Evolutionary conservation across 2,113 vertebrate genomes (phyloP).

Genomic region (Perognathus longimembris): DNA sequence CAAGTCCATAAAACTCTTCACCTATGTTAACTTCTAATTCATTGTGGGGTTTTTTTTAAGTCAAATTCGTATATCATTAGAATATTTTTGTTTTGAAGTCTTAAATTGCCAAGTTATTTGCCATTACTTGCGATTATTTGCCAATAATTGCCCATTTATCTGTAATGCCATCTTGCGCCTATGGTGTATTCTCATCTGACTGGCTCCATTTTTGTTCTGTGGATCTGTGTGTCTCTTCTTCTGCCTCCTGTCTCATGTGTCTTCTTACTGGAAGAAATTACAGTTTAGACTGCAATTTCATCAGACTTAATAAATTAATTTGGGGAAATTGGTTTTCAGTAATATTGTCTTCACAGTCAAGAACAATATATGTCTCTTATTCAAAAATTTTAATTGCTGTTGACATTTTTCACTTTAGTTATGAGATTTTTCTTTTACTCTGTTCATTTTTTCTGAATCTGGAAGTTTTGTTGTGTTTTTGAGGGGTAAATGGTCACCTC

Average conservation of each 20-base stretch:
- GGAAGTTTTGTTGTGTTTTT: background rate
- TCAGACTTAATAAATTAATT: conserved; percentile 73
- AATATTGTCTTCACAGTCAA: conserved; percentile 41
- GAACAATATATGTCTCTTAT: conserved; percentile 67
- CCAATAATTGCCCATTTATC: conserved; percentile 65
- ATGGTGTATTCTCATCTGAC: conserved; percentile 67
- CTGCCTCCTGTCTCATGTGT: conserved; percentile 72
- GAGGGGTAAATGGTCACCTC: background rate
- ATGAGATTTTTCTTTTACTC: background rate
- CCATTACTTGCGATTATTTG: conserved; percentile 69
- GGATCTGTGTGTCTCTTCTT: conserved; percentile 67
- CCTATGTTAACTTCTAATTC: conserved; percentile 69
- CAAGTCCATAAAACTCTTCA: conserved; percentile 59
- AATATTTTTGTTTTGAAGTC: conserved; percentile 61
- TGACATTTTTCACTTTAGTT: conserved; percentile 36
- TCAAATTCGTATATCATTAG: conserved; percentile 61
- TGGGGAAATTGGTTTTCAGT: conserved; percentile 58
- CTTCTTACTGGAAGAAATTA: conserved; percentile 67
- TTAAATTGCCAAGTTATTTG: conserved; percentile 58
- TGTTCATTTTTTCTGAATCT: conserved; percentile 38
- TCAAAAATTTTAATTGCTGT: conserved; percentile 41
- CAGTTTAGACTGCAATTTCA: conserved; percentile 76
- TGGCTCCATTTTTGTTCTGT: conserved; percentile 63
- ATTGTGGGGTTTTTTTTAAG: conserved; percentile 68
- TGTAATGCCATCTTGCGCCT: conserved; percentile 61